These are phyloP conservation scores for Aleiodes sp. DNA, from an alignment of 1,140 invertebrate genomes.

Conservation along the genomic window DNA sequence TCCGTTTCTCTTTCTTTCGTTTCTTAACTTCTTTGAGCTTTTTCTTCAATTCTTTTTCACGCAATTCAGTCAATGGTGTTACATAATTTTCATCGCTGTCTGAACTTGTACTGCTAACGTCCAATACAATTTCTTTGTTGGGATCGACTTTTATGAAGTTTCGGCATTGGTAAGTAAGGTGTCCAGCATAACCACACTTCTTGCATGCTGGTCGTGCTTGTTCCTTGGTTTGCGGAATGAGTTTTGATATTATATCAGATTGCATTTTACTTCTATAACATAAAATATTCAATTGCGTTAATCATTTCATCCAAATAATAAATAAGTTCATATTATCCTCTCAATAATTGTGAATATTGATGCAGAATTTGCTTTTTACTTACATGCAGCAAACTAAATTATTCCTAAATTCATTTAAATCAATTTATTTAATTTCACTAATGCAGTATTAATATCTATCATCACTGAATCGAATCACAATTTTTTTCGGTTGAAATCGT, in stretches of 20 bases:
- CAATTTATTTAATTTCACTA: too few species aligned
- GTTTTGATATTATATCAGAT: conserved; percentile 61
- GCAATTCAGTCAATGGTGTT: conserved; percentile 82
- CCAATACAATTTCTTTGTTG: conserved; percentile 87
- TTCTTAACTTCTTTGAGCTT: conserved; percentile 70
- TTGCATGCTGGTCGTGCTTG: conserved; percentile 83
- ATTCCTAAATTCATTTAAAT: too few species aligned
- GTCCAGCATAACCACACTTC: conserved; percentile 94
- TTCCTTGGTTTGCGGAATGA: conserved; percentile 74
- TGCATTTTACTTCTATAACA: conserved; percentile 51
- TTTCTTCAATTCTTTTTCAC: conserved; percentile 78
- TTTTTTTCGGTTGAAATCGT: too few species aligned
- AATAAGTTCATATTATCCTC: too few species aligned
- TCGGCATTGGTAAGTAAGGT: conserved; percentile 94
- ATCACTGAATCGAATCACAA: too few species aligned
- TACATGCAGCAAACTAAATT: too few species aligned
- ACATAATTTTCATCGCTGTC: conserved; percentile 84
- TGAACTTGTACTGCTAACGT: conserved; percentile 92
- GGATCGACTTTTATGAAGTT: conserved; percentile 94
- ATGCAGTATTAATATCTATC: too few species aligned
- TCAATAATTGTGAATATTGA: too few species aligned
- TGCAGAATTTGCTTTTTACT: too few species aligned
- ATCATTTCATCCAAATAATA: too few species aligned
- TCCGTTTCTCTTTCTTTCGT: conserved; percentile 63
- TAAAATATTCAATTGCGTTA: too few species aligned